Conservation (phyloP, 37 sponge, comb jelly and placozoan genomes). For the Hexactinellida sp. region DNA sequence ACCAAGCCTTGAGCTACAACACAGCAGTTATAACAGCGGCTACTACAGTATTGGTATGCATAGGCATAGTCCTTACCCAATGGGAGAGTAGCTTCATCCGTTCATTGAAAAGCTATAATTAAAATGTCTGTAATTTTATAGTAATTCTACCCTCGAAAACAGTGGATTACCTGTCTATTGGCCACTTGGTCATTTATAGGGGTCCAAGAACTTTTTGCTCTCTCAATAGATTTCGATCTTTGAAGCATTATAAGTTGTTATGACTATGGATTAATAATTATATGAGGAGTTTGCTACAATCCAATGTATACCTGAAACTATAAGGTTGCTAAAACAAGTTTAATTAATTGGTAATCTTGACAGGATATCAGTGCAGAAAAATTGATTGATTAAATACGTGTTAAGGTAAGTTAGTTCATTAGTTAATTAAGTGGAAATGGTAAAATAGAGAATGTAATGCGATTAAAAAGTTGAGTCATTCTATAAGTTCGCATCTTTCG, state of each 20-base stretch:
- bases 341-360: too few relatives aligned
- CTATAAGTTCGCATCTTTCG: neutral
- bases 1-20: constrained; percentile 39
- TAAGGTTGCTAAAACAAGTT: too few relatives aligned
- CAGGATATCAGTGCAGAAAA: neutral
- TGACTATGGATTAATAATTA: too few relatives aligned
- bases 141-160: neutral
- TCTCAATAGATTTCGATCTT: neutral
- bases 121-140: neutral
- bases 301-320: too few relatives aligned
- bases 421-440: too few relatives aligned
- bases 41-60: neutral
- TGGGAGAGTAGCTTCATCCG: constrained; percentile 37
- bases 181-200: constrained; percentile 27
- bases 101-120: constrained; percentile 37
- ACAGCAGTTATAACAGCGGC: neutral
- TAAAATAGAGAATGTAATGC: too few relatives aligned
- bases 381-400: neutral
- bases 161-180: constrained; percentile 38
- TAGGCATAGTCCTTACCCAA: constrained; percentile 33
- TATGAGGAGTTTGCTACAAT: too few relatives aligned
- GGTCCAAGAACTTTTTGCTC: constrained; percentile 60
- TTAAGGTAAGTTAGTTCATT: neutral
- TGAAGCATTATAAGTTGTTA: neutral
- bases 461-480: too few relatives aligned